Base-by-base conservation (phyloP, 2,113 vertebrate species). In the Semicossyphus pulcher region DNA sequence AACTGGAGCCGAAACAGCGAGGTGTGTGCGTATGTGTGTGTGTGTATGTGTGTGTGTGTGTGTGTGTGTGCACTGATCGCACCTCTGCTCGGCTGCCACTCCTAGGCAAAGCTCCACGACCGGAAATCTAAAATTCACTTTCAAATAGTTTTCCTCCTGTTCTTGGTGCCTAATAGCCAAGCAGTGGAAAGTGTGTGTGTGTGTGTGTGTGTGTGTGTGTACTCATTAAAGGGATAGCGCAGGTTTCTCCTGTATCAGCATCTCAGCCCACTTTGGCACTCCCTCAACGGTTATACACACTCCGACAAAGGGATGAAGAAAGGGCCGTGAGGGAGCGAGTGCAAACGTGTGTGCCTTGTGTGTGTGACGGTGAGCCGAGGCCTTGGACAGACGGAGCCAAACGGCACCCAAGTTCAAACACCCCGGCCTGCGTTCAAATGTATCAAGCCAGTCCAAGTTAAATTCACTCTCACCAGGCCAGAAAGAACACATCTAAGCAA, bases 101-200 rank as follows among this genome's bases (percentile, higher is more conserved):
- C 87, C 81, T 72, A 88, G 89, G 91, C 87, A 93, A 87, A 90
- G 88, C 86, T 79, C 78, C 81, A 88, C 88, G 74, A 91, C 92
- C 91, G 90, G 93, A 93, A 92, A 94, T 95, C 90, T 90, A 94
- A 94, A 94, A 95, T 95, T 95, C 93, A 92, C 94, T 94, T 95
- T 95, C 92, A 95, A 94, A 95, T 94, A 93, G 87, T 88, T 91
- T 91, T 89, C 77, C 75, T 77, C 78, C 81, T 79, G 77, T 92
- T 90, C 91, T 83, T 86, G 86, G 83, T 83, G 68, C 87, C 87
- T 94, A 94, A 94, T 94, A 92, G 90, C 89, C 86, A 90, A 79
- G 78, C 81, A 75, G 85, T 76, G 64, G 67, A 86, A 88, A 81
- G 74, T 60, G 78, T 78, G 62, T 69, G 41, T 68, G 56, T 66